These are phyloP conservation scores for Gobionotothen gibberifrons DNA, from an alignment of 2,797 vertebrate genomes.

Conservation along the genomic window DNA sequence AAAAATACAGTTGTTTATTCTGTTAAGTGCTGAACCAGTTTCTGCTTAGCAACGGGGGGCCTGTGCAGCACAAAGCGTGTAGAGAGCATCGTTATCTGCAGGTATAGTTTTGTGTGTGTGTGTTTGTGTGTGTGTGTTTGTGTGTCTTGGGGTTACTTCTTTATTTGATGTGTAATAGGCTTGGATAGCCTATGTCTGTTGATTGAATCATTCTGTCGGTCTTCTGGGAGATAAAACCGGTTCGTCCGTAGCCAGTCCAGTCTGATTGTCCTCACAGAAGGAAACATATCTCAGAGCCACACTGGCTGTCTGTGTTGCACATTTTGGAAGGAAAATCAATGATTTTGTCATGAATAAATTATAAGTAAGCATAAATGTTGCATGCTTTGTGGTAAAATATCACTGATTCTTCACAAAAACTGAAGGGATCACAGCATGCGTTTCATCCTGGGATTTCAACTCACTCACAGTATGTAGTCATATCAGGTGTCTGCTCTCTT, in stretches of 20 bases:
- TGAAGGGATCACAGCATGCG: conserved; percentile 24
- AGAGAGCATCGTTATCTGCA: conserved; percentile 42
- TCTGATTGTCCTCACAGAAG: conserved; percentile 36
- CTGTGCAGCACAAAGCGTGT: conserved; percentile 16
- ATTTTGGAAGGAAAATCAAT: conserved; percentile 60
- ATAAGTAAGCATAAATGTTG: conserved; percentile 37
- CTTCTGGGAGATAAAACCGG: conserved; percentile 38
- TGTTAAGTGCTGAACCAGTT: conserved; percentile 22
- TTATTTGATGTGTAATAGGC: conserved; percentile 60
- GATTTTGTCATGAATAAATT: conserved; percentile 65
- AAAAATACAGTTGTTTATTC: conserved; percentile 23
- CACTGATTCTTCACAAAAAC: conserved; percentile 55
- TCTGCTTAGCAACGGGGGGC: conserved; percentile 36
- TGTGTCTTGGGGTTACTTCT: conserved; percentile 53
- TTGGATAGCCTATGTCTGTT: conserved; percentile 46
- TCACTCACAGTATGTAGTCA: conserved; percentile 20
- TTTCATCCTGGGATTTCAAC: conserved; percentile 29
- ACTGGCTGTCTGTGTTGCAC: conserved; percentile 9
- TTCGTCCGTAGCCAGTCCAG: conserved; percentile 37
- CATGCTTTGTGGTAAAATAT: conserved; percentile 43
- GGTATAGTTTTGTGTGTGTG: conserved; percentile 17
- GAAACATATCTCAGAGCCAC: conserved; percentile 26
- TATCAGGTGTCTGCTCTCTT: conserved; percentile 39
- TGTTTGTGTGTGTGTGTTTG: conserved; percentile 5
- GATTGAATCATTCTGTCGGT: conserved; percentile 51